phyloP scores from a whole-genome alignment of 2,888 invertebrate genomes.

The Amiota communis region DNA sequence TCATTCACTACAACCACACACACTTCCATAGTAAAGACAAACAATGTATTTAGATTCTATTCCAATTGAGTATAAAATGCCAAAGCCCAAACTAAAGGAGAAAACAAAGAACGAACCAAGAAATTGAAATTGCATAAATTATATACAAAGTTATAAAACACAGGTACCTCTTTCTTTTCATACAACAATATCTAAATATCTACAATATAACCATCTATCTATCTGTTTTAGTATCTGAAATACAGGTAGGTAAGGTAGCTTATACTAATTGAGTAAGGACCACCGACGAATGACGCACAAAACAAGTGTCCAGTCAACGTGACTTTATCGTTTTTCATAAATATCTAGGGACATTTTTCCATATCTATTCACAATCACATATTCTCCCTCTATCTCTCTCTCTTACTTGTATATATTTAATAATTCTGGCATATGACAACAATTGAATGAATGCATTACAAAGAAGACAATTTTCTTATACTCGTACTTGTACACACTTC shows the following conservation, averaged over 20 bases:
- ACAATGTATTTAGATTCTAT: neutral
- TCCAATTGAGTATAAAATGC: slow-evolving; percentile 8
- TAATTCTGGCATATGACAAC: no score
- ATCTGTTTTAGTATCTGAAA: no score
- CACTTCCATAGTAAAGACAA: neutral
- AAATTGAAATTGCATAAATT: slow-evolving; percentile 28
- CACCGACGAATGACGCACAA: slow-evolving; percentile 8
- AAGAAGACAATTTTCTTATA: neutral
- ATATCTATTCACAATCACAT: no score
- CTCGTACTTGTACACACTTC: neutral
- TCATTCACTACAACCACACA: neutral
- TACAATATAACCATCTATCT: no score
- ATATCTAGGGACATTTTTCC: no score
- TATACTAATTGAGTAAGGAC: slow-evolving; percentile 9
- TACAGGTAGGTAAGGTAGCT: neutral
- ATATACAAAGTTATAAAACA: slow-evolving; percentile 9
- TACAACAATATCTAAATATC: no score
- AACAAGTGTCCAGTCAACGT: neutral
- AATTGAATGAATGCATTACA: slow-evolving; percentile 9
- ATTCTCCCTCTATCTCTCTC: no score
- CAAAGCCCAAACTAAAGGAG: neutral
- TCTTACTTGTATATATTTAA: no score
- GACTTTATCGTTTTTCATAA: no score
- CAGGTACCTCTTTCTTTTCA: neutral
- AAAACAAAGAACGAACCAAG: slow-evolving; percentile 3